Conservation (phyloP, 2,113 vertebrate genomes). For the Entomyzon cyanotis region DNA sequence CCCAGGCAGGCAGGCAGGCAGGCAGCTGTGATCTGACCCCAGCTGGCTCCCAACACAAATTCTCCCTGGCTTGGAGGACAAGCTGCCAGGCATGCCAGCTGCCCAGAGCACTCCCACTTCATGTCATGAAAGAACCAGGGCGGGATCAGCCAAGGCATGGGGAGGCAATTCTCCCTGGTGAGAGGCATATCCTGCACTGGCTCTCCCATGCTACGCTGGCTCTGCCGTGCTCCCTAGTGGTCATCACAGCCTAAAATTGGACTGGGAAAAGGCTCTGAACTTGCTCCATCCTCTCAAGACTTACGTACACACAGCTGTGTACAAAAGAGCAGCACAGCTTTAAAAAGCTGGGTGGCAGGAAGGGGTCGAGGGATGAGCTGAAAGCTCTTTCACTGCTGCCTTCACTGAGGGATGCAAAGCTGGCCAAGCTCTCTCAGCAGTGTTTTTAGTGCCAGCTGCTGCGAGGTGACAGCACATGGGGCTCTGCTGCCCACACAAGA, state of each 20-base stretch:
- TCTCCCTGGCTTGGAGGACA: slow-evolving; percentile 10
- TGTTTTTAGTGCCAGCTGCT: neutral
- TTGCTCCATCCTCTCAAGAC: neutral
- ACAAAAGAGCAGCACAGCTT: neutral
- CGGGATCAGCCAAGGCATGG: neutral
- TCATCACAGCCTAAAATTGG: neutral
- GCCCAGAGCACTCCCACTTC: slow-evolving; percentile 12
- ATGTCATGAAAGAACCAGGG: slow-evolving; percentile 3
- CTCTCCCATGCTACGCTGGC: slow-evolving; percentile 8
- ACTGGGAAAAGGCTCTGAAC: neutral
- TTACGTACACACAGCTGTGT: neutral
- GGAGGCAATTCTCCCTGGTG: neutral
- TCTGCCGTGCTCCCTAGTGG: slow-evolving; percentile 70
- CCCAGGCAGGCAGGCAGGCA: neutral
- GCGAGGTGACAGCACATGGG: neutral
- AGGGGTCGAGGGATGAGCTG: neutral
- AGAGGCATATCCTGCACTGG: neutral
- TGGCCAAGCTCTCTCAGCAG: neutral
- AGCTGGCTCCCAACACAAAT: slow-evolving; percentile 2
- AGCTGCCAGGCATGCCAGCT: slow-evolving; percentile 43
- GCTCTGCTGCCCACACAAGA: neutral
- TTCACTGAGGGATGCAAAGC: neutral
- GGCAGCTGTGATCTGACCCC: slow-evolving; percentile 44
- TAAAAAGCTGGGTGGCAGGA: neutral
- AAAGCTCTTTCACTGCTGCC: neutral